Percentiles rank a stretch among this genome's conserved stretches.
Conservation (phyloP, 1,140 invertebrate genomes). For the Neuroterus valhalla region DNA sequence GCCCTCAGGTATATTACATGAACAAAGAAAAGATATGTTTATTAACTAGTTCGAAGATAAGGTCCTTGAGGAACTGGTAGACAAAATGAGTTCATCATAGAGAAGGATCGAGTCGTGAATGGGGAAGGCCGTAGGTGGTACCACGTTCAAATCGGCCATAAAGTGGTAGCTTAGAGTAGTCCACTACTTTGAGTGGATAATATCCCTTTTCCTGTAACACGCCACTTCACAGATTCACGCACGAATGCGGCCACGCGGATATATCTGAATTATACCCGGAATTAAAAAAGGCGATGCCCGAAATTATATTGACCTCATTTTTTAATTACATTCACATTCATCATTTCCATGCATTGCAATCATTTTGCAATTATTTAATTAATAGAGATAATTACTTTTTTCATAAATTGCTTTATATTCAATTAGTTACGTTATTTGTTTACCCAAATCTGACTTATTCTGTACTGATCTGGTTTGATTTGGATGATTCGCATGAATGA, state of each 20-base stretch:
- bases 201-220: constrained; percentile 68
- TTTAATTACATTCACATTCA: neutral
- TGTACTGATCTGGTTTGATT: too few species aligned
- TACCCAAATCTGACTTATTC: too few species aligned
- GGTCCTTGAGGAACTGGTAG: neutral
- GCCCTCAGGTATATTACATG: too few species aligned
- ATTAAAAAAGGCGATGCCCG: neutral
- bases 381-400: too few species aligned
- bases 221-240: constrained; percentile 53
- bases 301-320: neutral
- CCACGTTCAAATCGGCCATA: constrained; percentile 61
- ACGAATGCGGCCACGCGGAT: constrained; percentile 40
- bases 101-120: constrained; percentile 48
- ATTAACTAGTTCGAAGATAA: neutral
- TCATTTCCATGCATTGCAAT: too few species aligned
- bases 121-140: constrained; percentile 57
- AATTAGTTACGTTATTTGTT: too few species aligned
- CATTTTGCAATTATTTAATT: too few species aligned
- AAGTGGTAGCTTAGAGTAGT: constrained; percentile 60
- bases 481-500: too few species aligned
- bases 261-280: constrained; percentile 30
- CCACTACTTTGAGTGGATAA: constrained; percentile 65
- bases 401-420: too few species aligned
- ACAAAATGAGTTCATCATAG: neutral
- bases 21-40: too few species aligned